These are phyloP conservation scores for Cossypha polioptera DNA, from an alignment of 2,797 vertebrate genomes.

Conservation along the genomic window DNA sequence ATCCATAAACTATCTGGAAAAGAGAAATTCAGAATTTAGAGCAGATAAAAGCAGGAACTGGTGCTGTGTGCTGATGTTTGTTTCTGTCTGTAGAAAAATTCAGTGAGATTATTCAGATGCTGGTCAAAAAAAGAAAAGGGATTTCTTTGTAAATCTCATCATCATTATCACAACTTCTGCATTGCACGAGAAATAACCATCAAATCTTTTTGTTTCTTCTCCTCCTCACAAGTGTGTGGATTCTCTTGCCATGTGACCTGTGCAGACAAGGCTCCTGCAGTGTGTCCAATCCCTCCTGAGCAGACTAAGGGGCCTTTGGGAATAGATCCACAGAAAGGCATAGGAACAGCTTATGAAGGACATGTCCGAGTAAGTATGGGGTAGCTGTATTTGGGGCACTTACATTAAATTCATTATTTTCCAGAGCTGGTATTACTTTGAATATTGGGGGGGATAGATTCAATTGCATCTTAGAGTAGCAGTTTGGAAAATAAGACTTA, in stretches of 20 bases:
- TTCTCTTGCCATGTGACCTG: conserved; percentile 99
- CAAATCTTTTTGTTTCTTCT: not conserved
- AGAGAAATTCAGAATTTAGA: not conserved
- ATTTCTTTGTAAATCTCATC: not conserved
- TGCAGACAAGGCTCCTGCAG: conserved; percentile 95
- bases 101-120: not conserved
- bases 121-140: not conserved
- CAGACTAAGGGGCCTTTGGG: conserved; percentile 96
- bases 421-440: not conserved
- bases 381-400: not conserved
- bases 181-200: not conserved
- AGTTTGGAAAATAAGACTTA: not conserved
- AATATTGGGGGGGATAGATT: not conserved
- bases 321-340: conserved; percentile 95
- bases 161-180: not conserved
- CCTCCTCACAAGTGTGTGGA: conserved; percentile 84
- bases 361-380: conserved; percentile 87
- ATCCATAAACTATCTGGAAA: not conserved
- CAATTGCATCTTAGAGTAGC: not conserved
- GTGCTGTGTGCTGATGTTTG: not conserved
- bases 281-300: conserved; percentile 94
- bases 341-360: conserved; percentile 95
- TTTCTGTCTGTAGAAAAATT: not conserved
- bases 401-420: not conserved
- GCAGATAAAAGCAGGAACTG: not conserved